Base-by-base conservation (phyloP, 2,113 vertebrate species). In the Trichomycterus rosablanca region DNA sequence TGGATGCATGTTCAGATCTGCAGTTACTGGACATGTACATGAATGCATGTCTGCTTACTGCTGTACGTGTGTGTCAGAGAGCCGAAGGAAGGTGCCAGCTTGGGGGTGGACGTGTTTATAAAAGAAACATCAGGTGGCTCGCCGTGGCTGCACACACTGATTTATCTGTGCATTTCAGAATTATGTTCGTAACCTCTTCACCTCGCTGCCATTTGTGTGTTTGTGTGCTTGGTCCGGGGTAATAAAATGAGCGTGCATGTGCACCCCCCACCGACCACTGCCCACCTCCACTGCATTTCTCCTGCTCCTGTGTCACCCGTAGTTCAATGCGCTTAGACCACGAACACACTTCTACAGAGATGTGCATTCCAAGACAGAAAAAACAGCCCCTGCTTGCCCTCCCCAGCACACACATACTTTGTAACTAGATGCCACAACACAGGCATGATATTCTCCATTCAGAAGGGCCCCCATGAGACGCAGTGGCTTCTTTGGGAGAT, bases 201-300 rank as follows among this genome's bases (percentile, higher is more conserved):
- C 82, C 83, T 75, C 73, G 2, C 54, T 4, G 65, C 86, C 84
- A 88, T 88, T 88, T 86, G 86, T 86, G 84, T 81, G 69, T 88
- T 87, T 86, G 86, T 85, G 83, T 81, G 67, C 71, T 74, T 73
- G 75, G 78, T 78, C 77, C 81, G 73, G 78, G 76, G 78, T 83
- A 77, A 81, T 84, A 80, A 83, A 75, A 75, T 70, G 69, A 73
- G 64, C 52, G 43, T 28, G 53, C 65, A 66, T 66, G 56, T 70
- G 56, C 58, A 45, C 71, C 62, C 40, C 37, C n/a, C 32, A 23
- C 34, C 16, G 26, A 34, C 16, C 40, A 20, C 59, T 19, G 23
- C 39, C 51, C 57, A 60, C 72, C 75, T 76, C 62, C 78, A 68
- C 42, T 55, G 43, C 37, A 60, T 14, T 54, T 53, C 62, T 46